These are phyloP conservation scores for Platichthys flesus DNA, from an alignment of 2,113 vertebrate species.

Conservation along the genomic window DNA sequence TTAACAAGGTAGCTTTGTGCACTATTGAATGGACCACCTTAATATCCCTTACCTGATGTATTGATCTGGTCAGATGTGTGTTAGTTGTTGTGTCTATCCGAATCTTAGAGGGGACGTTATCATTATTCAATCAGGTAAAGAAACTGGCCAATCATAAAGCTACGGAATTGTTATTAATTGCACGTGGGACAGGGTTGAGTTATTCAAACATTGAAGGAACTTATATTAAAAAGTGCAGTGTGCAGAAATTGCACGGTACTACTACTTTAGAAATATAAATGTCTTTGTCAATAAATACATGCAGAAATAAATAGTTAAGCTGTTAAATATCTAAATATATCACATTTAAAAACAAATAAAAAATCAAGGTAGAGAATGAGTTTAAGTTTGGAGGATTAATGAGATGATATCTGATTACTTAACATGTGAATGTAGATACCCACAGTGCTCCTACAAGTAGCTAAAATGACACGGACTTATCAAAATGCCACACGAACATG, in stretches of 20 bases:
- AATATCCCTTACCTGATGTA: conserved; percentile 9
- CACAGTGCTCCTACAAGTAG: conserved; percentile 51
- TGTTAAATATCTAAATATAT: conserved; percentile 82
- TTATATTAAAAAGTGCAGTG: conserved; percentile 84
- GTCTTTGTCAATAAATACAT: conserved; percentile 84
- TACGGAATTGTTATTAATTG: conserved; percentile 23
- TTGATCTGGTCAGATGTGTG: conserved; percentile 16
- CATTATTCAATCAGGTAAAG: conserved; percentile 63
- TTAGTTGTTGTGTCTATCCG: conserved; percentile 24
- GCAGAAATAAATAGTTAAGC: conserved; percentile 81
- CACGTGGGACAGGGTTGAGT: conserved; percentile 37
- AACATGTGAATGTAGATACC: conserved; percentile 41
- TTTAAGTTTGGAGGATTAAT: conserved; percentile 41
- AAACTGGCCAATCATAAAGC: conserved; percentile 50
- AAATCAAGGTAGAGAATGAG: conserved; percentile 55
- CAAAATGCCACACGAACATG: conserved; percentile 47
- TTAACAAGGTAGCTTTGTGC: conserved; percentile 46
- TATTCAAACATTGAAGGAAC: conserved; percentile 72
- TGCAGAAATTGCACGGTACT: conserved; percentile 84
- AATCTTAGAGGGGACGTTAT: conserved; percentile 20
- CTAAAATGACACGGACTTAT: conserved; percentile 38
- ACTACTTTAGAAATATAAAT: conserved; percentile 85
- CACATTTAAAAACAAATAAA: conserved; percentile 72
- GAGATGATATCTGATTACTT: conserved; percentile 28
- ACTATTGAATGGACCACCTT: conserved; percentile 28